These are phyloP conservation scores for Podarcis siculus DNA, from an alignment of 2,797 vertebrate genomes.

Conservation along the genomic window DNA sequence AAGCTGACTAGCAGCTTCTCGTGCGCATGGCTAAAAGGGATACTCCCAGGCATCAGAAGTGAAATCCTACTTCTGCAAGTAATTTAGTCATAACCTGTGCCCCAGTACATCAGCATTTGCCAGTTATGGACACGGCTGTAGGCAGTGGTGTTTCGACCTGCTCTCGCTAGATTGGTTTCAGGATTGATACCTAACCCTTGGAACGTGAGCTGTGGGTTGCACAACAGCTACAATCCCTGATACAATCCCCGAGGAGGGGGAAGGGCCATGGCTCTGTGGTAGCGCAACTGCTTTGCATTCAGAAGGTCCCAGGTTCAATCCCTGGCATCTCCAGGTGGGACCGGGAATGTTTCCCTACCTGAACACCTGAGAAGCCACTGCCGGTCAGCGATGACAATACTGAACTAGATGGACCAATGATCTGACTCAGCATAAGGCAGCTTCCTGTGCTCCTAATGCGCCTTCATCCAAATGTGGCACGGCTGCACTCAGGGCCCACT, in stretches of 20 bases:
- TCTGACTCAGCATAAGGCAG: no score
- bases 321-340: no score
- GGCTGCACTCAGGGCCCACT: neutral
- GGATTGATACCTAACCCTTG: neutral
- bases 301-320: no score
- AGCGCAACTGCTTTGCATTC: no score
- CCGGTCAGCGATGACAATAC: no score
- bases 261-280: no score
- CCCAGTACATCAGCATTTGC: neutral
- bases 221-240: neutral
- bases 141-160: neutral
- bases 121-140: neutral
- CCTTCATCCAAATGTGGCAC: neutral
- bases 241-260: no score
- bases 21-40: neutral
- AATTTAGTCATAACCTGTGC: neutral
- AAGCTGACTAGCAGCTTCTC: neutral
- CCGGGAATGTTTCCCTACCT: no score
- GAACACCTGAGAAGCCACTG: no score
- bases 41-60: neutral
- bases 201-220: neutral
- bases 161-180: conserved; percentile 1
- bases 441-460: neutral
- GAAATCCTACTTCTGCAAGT: neutral
- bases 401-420: no score